Conservation (phyloP, 2,888 invertebrate species). For the Gastracanthus pulcherrimus region DNA sequence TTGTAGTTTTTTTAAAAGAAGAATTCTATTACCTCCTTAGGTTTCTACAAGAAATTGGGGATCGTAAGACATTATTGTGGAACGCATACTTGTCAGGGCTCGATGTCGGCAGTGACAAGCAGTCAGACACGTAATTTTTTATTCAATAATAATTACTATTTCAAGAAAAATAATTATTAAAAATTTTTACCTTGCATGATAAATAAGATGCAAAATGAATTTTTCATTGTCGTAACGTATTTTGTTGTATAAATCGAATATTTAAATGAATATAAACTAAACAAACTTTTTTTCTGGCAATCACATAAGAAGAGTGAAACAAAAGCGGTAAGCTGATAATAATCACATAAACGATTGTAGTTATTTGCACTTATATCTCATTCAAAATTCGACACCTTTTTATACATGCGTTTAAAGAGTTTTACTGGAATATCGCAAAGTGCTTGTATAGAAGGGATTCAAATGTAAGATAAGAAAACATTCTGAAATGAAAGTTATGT, state of each 20-base stretch:
- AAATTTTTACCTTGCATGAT: neutral
- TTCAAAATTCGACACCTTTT: neutral
- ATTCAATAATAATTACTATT: conserved; percentile 26
- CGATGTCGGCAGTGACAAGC: conserved; percentile 51
- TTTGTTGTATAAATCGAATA: neutral
- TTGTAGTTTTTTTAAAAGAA: conserved; percentile 38
- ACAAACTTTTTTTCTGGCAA: conserved; percentile 39
- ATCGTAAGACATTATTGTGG: conserved; percentile 54
- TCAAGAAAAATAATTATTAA: conserved; percentile 6
- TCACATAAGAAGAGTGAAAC: conserved; percentile 44
- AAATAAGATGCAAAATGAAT: neutral
- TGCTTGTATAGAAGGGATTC: no score
- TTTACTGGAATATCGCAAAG: neutral
- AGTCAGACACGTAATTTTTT: conserved; percentile 55
- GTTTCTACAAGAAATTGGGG: conserved; percentile 57
- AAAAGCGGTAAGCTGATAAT: conserved; percentile 49
- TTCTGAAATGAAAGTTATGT: neutral
- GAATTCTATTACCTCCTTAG: conserved; percentile 48
- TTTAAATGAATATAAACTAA: conserved; percentile 2
- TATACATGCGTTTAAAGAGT: neutral
- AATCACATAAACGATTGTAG: conserved; percentile 14
- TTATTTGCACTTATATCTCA: conserved; percentile 7
- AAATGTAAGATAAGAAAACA: no score
- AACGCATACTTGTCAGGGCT: conserved; percentile 55
- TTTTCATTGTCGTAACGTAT: neutral